Evolutionary conservation across 2,888 invertebrate genomes (phyloP).

Genomic region (Ypsolopha scabrella): DNA sequence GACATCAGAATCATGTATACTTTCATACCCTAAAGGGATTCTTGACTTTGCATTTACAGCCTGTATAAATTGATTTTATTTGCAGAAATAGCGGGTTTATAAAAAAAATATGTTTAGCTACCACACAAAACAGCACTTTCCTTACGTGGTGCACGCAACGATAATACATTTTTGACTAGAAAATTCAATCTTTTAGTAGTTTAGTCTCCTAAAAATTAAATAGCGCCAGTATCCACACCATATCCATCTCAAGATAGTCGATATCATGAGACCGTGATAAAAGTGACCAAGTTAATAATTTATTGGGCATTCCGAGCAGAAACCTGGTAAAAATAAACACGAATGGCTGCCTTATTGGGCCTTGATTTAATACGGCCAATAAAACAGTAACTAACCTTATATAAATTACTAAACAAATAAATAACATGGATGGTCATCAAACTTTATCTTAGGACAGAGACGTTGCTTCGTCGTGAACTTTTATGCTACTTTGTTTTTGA

Average conservation of each 20-base stretch:
- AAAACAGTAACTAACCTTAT: constrained; percentile 70
- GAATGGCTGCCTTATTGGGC: constrained; percentile 69
- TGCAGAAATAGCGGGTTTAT: too few relatives aligned
- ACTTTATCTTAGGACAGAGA: constrained; percentile 33
- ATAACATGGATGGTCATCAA: constrained; percentile 64
- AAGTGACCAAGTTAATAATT: constrained; percentile 67
- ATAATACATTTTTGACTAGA: too few relatives aligned
- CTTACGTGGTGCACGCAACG: too few relatives aligned
- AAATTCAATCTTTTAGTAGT: too few relatives aligned
- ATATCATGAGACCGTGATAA: constrained; percentile 59
- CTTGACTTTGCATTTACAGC: too few relatives aligned
- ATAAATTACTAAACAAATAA: constrained; percentile 71
- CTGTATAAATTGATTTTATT: neutral
- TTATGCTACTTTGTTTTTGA: constrained; percentile 9
- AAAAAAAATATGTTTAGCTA: too few relatives aligned
- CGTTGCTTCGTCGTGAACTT: constrained; percentile 14
- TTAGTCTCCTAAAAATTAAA: constrained; percentile 8
- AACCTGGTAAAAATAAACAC: constrained; percentile 70
- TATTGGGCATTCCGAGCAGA: constrained; percentile 64
- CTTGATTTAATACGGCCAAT: constrained; percentile 68
- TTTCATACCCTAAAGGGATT: too few relatives aligned
- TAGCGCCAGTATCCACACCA: constrained; percentile 28
- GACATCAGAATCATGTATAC: too few relatives aligned
- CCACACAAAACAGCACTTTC: too few relatives aligned
- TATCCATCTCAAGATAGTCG: constrained; percentile 46